Percentiles rank a stretch among this genome's conserved stretches.
Evolutionary conservation across 2,888 invertebrate species (phyloP).

Genomic region (Plusia festucae): DNA sequence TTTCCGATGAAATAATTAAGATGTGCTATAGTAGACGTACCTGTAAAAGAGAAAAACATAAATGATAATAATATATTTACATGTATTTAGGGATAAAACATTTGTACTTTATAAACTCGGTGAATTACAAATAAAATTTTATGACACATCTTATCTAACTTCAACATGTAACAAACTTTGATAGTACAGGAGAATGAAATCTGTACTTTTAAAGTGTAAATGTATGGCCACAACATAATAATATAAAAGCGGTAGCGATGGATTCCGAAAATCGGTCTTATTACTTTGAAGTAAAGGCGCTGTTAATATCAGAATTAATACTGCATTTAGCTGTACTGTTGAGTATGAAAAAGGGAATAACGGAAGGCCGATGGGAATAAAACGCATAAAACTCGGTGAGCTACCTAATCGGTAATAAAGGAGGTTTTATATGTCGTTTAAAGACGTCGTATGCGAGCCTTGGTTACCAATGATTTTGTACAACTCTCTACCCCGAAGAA

Average conservation of each 20-base stretch:
- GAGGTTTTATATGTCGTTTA: conserved; percentile 38
- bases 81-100: too few species aligned
- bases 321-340: background rate
- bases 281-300: background rate
- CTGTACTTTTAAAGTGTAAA: too few species aligned
- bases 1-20: background rate
- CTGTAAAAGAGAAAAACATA: background rate
- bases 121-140: too few species aligned
- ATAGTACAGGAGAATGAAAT: too few species aligned
- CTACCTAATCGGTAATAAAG: conserved; percentile 33
- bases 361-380: conserved; percentile 41
- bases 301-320: background rate
- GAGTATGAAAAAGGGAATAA: conserved; percentile 13
- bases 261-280: too few species aligned
- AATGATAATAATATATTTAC: background rate
- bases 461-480: conserved; percentile 26
- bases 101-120: too few species aligned
- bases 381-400: conserved; percentile 37
- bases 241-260: too few species aligned
- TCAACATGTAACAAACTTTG: too few species aligned
- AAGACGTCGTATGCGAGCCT: conserved; percentile 21
- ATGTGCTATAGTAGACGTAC: background rate
- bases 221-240: too few species aligned
- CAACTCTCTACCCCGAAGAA: background rate
- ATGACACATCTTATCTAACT: too few species aligned